Base-by-base conservation (phyloP, 2,888 invertebrate genomes). In the Spodoptera picta region DNA sequence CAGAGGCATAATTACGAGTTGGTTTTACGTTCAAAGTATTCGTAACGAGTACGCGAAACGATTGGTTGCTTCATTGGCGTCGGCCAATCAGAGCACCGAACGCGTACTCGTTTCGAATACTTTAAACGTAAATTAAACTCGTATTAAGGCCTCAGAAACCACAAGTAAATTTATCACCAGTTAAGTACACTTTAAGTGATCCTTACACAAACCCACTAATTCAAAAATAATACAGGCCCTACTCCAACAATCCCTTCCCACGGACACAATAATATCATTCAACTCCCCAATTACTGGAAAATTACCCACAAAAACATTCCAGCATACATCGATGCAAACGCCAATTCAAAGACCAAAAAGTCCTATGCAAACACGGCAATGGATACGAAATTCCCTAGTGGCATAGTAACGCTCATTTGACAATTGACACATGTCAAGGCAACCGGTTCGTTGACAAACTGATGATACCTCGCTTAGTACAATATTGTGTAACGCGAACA, bases 351-450 rank as follows among this genome's bases (percentile, higher is more conserved):
- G 5, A 2, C 1, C 1, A 4, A 9, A 36, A 7, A 10, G 3
- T 19, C 14, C 7, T 2, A 2, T 12, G 0, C n/a, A 23, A 57
- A 66, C 56, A 0, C 0, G 2, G 46, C 50, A 63, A 51, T 54
- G 42, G 3, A 5, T 4, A n/a, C 4, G 19, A 36, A 58, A 23
- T n/a, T 49, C 47, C 43, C n/a, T 44, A 5, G 41, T 68, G 10
- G 7, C 48, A 64, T 53, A 59, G 14, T 44, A 27, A 49, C 45
- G 43, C 14, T 63, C 42, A 45, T 44, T 62, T 64, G 51, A 56
- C 42, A 45, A 42, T 62, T 64, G 51, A 56, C 52, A 59, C 47
- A 54, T 69, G 77, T 75, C 79, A 79, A 75, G 73, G 75, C 41
- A 44, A 56, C 27, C 46, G 23, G 62, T 62, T 69, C 61, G 66